Conservation (phyloP, 2,113 vertebrate genomes). For the Gasterosteus nipponicus region DNA sequence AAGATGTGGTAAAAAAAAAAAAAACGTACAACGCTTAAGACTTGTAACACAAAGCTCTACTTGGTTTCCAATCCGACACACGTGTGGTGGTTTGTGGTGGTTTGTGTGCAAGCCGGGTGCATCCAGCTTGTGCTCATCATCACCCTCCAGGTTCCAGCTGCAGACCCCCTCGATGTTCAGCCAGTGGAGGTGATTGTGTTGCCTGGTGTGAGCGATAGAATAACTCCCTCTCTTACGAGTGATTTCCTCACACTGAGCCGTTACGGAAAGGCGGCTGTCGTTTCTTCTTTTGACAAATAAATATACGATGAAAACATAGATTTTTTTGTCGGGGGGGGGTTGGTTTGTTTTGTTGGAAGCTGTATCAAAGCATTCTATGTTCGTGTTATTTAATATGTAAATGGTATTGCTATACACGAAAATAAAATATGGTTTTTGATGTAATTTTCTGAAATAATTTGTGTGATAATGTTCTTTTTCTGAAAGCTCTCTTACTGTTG, state of each 20-base stretch:
- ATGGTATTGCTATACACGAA: constrained; percentile 99
- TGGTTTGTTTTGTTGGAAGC: constrained; percentile 88
- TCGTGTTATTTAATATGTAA: constrained; percentile 99
- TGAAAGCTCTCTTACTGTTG: not conserved
- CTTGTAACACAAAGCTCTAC: not conserved
- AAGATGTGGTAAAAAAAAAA: no score
- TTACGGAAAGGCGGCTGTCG: constrained; percentile 82
- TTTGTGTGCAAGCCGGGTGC: constrained; percentile 82
- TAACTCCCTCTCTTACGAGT: constrained; percentile 81
- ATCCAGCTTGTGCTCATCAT: constrained; percentile 83
- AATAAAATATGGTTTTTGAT: constrained; percentile 99
- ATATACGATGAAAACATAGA: constrained; percentile 53
- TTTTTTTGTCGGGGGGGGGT: constrained; percentile 53
- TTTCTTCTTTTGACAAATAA: constrained; percentile 87
- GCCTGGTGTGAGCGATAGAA: constrained; percentile 85
- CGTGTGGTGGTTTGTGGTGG: constrained; percentile 69
- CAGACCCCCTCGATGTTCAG: constrained; percentile 81
- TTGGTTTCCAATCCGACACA: constrained; percentile 2
- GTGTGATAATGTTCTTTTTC: constrained; percentile 15
- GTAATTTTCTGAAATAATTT: constrained; percentile 82
- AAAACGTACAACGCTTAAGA: no score
- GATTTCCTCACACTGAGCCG: constrained; percentile 83
- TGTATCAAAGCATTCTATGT: constrained; percentile 98
- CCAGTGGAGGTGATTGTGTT: constrained; percentile 84
- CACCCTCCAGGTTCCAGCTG: constrained; percentile 81